Evolutionary conservation across 92 coral and sea anemone species (phyloP).

Genomic region (Parazoanthus darwini): DNA sequence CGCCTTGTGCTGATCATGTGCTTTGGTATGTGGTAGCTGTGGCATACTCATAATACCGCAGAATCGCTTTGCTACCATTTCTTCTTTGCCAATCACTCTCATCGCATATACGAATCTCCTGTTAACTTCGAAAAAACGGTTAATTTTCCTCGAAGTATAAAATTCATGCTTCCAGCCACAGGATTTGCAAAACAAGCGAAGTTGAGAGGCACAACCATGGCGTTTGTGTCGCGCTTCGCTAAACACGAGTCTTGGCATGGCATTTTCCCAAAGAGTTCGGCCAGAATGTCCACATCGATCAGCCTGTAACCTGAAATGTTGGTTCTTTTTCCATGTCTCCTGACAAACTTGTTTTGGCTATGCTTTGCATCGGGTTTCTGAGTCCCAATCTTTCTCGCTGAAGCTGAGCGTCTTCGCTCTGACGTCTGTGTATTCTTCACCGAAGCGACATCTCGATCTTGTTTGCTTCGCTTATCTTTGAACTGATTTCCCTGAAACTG

Average conservation of each 20-base stretch:
- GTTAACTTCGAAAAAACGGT: slow-evolving; percentile 18
- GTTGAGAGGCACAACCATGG: not conserved
- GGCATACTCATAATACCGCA: slow-evolving; percentile 56
- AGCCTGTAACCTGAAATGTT: slow-evolving; percentile 27
- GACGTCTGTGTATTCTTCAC: not conserved
- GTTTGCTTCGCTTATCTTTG: not conserved
- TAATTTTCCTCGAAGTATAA: slow-evolving; percentile 6
- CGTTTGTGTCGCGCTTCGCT: not conserved
- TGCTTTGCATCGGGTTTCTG: not conserved
- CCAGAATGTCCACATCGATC: slow-evolving; percentile 19
- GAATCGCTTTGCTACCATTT: slow-evolving; percentile 15
- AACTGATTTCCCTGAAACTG: slow-evolving; percentile 51
- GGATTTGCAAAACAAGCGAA: slow-evolving; percentile 27
- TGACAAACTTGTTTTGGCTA: not conserved
- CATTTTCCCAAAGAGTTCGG: slow-evolving; percentile 27
- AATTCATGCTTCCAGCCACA: slow-evolving; percentile 41
- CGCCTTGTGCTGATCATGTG: slow-evolving; percentile 39
- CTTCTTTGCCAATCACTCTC: not conserved
- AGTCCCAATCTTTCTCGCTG: slow-evolving; percentile 3
- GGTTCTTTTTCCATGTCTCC: not conserved
- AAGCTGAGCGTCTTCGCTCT: slow-evolving; percentile 19
- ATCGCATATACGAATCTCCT: slow-evolving; percentile 12
- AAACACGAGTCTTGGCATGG: slow-evolving; percentile 17
- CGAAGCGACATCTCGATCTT: not conserved
- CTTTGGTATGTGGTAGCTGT: slow-evolving; percentile 32